A percentile compares a stretch with the other conserved stretches of the same genome.
Evolutionary conservation across 2,113 vertebrate species (phyloP).

Genomic region (Riparia riparia): DNA sequence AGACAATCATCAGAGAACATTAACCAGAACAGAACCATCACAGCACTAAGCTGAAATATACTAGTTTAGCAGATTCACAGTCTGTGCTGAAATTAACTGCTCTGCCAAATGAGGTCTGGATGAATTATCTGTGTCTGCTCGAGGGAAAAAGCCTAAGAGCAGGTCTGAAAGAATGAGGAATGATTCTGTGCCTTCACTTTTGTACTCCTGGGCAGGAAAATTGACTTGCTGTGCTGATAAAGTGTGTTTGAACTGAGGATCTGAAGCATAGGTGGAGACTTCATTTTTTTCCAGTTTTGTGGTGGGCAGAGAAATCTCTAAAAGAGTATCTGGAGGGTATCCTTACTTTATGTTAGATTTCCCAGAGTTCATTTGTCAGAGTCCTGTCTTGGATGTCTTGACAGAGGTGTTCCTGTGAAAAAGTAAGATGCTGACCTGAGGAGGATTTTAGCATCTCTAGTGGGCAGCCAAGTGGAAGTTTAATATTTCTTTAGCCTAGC

Average conservation of each 20-base stretch:
- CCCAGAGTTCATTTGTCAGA: background rate
- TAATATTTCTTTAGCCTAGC: background rate
- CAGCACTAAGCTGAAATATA: background rate
- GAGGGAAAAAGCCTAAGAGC: background rate
- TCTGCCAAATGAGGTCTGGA: slow-evolving; percentile 16
- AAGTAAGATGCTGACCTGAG: background rate
- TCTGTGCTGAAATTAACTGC: background rate
- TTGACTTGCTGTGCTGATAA: slow-evolving; percentile 19
- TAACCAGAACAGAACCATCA: background rate
- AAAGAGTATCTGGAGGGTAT: background rate
- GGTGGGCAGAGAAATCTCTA: background rate
- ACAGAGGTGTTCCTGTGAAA: background rate
- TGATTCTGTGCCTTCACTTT: background rate
- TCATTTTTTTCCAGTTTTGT: background rate
- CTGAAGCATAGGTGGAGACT: background rate
- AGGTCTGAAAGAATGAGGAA: slow-evolving; percentile 3
- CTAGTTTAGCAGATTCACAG: background rate
- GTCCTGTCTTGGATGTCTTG: background rate
- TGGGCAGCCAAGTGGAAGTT: background rate
- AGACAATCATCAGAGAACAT: background rate
- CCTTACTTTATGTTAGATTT: background rate
- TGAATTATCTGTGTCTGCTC: slow-evolving; percentile 7
- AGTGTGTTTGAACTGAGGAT: background rate
- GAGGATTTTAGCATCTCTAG: background rate
- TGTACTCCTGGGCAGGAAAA: background rate